Evolutionary conservation across 2,797 vertebrate species (phyloP).

Genomic region (Stomatorhinus walkeri): DNA sequence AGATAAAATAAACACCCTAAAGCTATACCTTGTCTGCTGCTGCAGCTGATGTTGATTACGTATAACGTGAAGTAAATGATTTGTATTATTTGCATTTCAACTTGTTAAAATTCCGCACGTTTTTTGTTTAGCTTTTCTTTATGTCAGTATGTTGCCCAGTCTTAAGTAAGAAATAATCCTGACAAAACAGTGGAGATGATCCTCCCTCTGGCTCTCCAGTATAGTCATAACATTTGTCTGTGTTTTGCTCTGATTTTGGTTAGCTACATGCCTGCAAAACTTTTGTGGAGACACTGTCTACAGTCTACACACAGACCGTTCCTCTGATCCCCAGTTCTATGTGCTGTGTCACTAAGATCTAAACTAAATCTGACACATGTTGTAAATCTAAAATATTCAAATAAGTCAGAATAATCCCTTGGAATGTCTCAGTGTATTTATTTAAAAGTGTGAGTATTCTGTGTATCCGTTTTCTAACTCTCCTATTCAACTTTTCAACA

Average conservation of each 20-base stretch:
- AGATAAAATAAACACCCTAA: neutral
- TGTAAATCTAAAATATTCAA: constrained; percentile 13
- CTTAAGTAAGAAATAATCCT: neutral
- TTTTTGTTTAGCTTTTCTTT: constrained; percentile 13
- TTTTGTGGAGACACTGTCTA: constrained; percentile 9
- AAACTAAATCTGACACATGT: constrained; percentile 9
- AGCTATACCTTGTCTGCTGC: neutral
- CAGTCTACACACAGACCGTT: constrained; percentile 13
- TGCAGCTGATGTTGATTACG: neutral
- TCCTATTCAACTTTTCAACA: neutral
- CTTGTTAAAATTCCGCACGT: neutral
- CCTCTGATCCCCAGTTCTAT: constrained; percentile 5
- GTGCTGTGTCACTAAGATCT: constrained; percentile 16
- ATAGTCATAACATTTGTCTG: constrained; percentile 40
- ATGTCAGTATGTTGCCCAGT: neutral
- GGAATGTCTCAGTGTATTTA: neutral
- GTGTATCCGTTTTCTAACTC: neutral
- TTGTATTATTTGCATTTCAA: constrained; percentile 4
- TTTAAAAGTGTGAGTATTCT: neutral
- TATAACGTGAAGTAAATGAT: neutral
- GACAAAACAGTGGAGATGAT: constrained; percentile 31
- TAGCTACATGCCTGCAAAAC: constrained; percentile 20
- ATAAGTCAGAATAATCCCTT: neutral
- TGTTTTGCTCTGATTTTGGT: constrained; percentile 25
- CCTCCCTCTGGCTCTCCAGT: constrained; percentile 46